phyloP scores from a whole-genome alignment of 2,113 vertebrate genomes.

The Daboia siamensis region DNA sequence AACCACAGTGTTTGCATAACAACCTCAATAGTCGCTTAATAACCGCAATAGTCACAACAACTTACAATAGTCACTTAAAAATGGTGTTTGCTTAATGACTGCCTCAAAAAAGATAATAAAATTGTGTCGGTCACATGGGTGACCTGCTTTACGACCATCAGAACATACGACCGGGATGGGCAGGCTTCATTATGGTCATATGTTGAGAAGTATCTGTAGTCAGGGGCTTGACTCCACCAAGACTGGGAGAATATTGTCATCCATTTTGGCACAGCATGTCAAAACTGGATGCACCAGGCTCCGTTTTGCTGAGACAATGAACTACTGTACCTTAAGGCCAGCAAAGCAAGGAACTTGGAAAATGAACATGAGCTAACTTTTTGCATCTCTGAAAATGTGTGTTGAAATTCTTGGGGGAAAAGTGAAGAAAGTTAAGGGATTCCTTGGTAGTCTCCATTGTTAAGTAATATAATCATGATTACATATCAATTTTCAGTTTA shows the following conservation, averaged over 20 bases:
- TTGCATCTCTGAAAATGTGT: background rate
- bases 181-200: background rate
- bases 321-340: background rate
- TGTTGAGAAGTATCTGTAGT: background rate
- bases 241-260: background rate
- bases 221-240: background rate
- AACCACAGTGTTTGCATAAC: background rate
- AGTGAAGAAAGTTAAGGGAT: background rate
- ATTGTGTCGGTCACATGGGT: background rate
- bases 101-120: background rate
- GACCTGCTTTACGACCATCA: no score
- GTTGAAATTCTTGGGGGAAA: background rate
- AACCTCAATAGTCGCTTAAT: background rate
- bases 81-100: background rate
- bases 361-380: background rate
- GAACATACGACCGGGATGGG: no score
- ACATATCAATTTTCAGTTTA: background rate
- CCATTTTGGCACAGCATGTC: background rate
- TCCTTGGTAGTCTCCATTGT: background rate
- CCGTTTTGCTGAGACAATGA: background rate
- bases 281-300: background rate
- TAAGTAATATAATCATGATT: background rate
- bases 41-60: background rate
- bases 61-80: background rate
- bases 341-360: background rate